Evolutionary conservation across 2,797 vertebrate species (phyloP).

Genomic region (Mus caroli): DNA sequence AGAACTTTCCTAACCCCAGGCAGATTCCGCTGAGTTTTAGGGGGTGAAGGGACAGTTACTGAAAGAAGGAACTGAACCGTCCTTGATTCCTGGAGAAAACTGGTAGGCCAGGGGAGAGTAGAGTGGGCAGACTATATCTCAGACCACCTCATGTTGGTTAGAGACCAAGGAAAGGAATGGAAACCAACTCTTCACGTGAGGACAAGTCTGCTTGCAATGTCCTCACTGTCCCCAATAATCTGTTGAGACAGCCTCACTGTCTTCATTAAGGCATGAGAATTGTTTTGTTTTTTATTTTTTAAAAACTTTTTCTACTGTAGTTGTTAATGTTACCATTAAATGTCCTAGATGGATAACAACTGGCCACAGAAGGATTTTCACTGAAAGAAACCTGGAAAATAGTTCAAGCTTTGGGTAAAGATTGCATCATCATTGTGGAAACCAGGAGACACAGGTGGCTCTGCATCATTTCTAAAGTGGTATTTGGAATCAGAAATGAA

Average conservation of each 20-base stretch:
- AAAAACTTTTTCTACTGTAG: slow-evolving; percentile 64
- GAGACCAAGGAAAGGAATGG: neutral
- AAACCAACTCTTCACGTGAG: neutral
- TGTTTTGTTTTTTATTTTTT: neutral
- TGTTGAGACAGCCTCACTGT: slow-evolving; percentile 47
- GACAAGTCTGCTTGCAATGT: neutral
- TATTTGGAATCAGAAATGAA: slow-evolving; percentile 18
- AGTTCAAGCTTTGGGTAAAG: neutral
- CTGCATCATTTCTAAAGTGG: neutral
- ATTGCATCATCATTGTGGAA: neutral
- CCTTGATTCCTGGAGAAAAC: slow-evolving; percentile 56
- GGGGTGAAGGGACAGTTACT: neutral
- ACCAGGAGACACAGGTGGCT: neutral
- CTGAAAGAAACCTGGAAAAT: neutral
- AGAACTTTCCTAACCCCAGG: slow-evolving; percentile 78
- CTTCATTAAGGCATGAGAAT: neutral
- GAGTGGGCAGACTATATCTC: neutral
- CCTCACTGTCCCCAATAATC: neutral
- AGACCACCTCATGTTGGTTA: slow-evolving; percentile 53
- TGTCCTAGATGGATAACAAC: neutral
- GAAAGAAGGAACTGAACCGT: slow-evolving; percentile 38
- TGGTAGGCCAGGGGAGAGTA: neutral
- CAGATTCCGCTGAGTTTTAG: slow-evolving; percentile 74
- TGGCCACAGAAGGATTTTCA: neutral
- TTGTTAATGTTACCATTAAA: slow-evolving; percentile 49